Conservation (phyloP, 2,888 invertebrate genomes). For the Tenthredo mesomela region DNA sequence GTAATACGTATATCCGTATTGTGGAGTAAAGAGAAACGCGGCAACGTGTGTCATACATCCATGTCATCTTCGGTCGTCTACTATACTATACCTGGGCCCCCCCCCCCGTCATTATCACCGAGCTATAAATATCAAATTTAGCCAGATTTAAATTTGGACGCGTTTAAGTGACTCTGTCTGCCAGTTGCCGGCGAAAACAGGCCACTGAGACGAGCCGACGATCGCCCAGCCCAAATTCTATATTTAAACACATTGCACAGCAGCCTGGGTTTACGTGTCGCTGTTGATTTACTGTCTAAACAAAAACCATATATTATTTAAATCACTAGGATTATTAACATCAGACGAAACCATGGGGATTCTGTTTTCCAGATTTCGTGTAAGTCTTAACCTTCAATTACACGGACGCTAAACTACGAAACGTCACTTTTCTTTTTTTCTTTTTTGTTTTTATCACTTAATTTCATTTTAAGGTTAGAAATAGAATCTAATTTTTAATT, state of each 20-base stretch:
- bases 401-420: background rate
- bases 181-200: slow-evolving; percentile 38
- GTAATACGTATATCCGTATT: slow-evolving; percentile 14
- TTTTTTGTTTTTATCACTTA: background rate
- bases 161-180: slow-evolving; percentile 24
- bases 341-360: slow-evolving; percentile 67
- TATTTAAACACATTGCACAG: slow-evolving; percentile 21
- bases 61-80: background rate
- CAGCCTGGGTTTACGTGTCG: background rate
- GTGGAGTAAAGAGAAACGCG: slow-evolving; percentile 4
- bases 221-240: slow-evolving; percentile 30
- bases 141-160: slow-evolving; percentile 47
- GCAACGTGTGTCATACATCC: slow-evolving; percentile 25
- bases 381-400: slow-evolving; percentile 62
- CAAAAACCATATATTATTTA: background rate
- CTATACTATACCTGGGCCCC: background rate
- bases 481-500: background rate
- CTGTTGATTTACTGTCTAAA: background rate
- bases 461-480: slow-evolving; percentile 48
- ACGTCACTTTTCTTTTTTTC: slow-evolving; percentile 46
- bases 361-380: slow-evolving; percentile 72
- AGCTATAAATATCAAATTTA: slow-evolving; percentile 47
- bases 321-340: background rate
- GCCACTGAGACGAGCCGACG: slow-evolving; percentile 18
- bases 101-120: slow-evolving; percentile 21